Evolutionary conservation across 2,113 vertebrate genomes (phyloP), one percentile per base, ranked within the genome.

Genomic region (Hippolais icterina): DNA sequence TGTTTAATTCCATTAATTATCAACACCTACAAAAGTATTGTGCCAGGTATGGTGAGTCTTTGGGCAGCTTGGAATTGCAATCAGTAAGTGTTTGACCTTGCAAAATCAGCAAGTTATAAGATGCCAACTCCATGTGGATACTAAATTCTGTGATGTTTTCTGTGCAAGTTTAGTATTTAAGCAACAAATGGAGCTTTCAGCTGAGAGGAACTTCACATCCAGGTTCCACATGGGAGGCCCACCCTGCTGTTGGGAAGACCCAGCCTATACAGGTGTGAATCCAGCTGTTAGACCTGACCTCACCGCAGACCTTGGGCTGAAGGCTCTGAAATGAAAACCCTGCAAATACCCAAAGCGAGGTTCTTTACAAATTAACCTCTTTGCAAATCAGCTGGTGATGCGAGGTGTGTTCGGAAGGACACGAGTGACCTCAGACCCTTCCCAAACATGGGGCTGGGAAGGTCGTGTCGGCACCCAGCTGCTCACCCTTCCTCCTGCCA

Each of bases 401-500:
- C 0, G 6, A 83, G 76, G 71, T 24, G 35, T n/a, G 2, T 16
- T 85, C 0, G 2, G 39, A 88, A 84, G 87, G 78, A 84, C 17
- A 1, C 5, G 8, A 57, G 57, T 33, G 83, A 75, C 74, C 47
- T 69, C 74, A 64, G 39, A 52, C 25, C 39, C 50, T 27, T 82
- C 41, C 63, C 0, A 6, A 70, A 56, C 1, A 0, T 0, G 1
- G 61, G 53, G 80, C 60, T 70, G 83, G 82, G 69, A 33, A 94
- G 77, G 91, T 69, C 4, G 1, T 12, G 53, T 57, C 60, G 20
- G 84, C 71, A 59, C 87, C 64, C 90, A 69, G 57, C 66, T 96
- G 31, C 83, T 85, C 28, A 4, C 39, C 57, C 87, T 64, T 90
- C 69, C 94, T 96, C 61, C 78, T 76, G 57, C 61, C 47, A 74